A percentile compares a stretch with the other conserved stretches of the same genome.
phyloP scores from a whole-genome alignment of 2,797 vertebrate genomes.

The Enteromius afrohamiltoni region DNA sequence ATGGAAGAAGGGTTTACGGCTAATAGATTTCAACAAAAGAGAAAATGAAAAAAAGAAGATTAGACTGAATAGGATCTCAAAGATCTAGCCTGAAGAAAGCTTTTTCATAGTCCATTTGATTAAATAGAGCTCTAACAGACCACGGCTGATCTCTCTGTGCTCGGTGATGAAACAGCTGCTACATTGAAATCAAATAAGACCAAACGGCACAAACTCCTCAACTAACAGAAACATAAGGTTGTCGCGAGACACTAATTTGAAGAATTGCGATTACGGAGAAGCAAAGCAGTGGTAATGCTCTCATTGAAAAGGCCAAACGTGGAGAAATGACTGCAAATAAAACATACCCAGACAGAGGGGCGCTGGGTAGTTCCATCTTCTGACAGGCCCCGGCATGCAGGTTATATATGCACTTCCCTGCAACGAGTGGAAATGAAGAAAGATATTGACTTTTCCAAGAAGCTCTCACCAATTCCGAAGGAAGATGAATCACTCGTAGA shows the following conservation, averaged over 20 bases:
- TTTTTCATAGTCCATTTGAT: constrained; percentile 24
- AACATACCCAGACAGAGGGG: constrained; percentile 93
- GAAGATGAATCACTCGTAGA: constrained; percentile 3
- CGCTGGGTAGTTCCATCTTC: constrained; percentile 97
- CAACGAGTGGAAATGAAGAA: constrained; percentile 55
- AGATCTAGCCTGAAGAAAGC: constrained; percentile 23
- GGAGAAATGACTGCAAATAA: neutral
- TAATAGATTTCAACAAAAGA: constrained; percentile 50
- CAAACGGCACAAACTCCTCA: neutral
- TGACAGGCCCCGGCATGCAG: constrained; percentile 98
- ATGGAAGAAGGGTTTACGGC: constrained; percentile 16
- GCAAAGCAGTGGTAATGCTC: neutral
- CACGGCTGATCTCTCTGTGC: neutral
- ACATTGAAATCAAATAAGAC: constrained; percentile 42
- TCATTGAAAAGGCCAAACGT: constrained; percentile 12
- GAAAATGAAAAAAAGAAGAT: constrained; percentile 8
- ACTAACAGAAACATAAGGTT: constrained; percentile 18
- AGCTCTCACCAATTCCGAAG: constrained; percentile 17
- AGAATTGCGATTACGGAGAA: neutral
- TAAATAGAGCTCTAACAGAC: constrained; percentile 15
- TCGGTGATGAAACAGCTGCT: constrained; percentile 26
- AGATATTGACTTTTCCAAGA: constrained; percentile 43
- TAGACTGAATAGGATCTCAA: constrained; percentile 34
- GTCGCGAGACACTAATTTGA: neutral
- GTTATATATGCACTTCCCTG: constrained; percentile 97